Evolutionary conservation across 2,113 vertebrate species (phyloP), one percentile per base, ranked within the genome.

Genomic region (Rhinoderma darwinii): DNA sequence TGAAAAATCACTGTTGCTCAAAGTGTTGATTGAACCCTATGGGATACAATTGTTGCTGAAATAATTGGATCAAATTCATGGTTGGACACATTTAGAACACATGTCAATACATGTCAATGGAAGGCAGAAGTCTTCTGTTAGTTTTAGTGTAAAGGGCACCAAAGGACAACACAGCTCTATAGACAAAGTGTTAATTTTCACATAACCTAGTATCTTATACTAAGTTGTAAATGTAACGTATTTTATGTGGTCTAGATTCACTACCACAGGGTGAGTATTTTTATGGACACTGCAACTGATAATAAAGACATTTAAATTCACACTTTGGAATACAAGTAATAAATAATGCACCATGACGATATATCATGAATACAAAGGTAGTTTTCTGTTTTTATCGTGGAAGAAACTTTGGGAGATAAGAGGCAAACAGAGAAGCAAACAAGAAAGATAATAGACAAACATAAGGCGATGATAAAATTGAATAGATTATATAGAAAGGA

Each of bases 251-350:
- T 25, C 17, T 22, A 25, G 68, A 39, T 41, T 18, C 68, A 41
- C 68, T 72, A 41, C 20, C 68, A 70, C 37, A 5, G 8, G 9
- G 20, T 15, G 30, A 72, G 37, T 15, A 18, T 41, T 70, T 39
- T 72, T 72, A 72, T 72, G 68, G 68, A 72, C 68, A 18, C 30
- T 41, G 68, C 68, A 41, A 41, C 6, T 72, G 68, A 39, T 72
- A 72, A 72, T 72, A 72, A 72, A 72, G 68, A 41, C 68, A 72
- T 72, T 41, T 72, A 72, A 11, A 39, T 72, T 72, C 68, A 25
- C 68, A 72, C 35, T 25, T 72, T 37, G 41, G 35, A 72, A 41
- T n/a, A 22, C 32, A 35, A 39, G 68, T 72, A 41, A 72, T 72
- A 72, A 72, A 72, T 72, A 72, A 72, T 72, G 68, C 4, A 72